Conservation (phyloP, 2,113 vertebrate genomes). For the Monarcha castaneiventris region DNA sequence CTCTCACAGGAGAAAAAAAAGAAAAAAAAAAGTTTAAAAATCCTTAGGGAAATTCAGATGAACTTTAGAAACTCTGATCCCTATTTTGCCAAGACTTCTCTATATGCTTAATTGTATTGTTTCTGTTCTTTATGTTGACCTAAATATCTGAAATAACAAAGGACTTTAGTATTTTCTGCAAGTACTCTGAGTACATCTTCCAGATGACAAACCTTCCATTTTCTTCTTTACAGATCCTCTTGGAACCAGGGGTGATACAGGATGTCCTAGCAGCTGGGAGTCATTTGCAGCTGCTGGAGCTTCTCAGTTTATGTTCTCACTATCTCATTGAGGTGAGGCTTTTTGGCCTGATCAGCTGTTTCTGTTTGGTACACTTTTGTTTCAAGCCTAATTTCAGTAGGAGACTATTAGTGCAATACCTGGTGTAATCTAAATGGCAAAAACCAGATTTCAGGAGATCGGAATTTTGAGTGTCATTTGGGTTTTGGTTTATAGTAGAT, state of each 20-base stretch:
- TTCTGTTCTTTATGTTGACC: neutral
- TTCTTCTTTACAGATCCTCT: conserved; percentile 81
- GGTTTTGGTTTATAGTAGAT: neutral
- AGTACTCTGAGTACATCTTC: neutral
- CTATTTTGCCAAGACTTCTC: neutral
- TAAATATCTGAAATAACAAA: neutral
- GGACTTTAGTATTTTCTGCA: neutral
- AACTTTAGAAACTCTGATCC: neutral
- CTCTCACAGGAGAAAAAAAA: neutral
- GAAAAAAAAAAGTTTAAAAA: neutral
- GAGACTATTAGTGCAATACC: neutral
- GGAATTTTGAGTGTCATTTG: neutral
- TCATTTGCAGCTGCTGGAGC: conserved; percentile 94
- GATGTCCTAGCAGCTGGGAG: conserved; percentile 95
- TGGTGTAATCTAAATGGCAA: neutral
- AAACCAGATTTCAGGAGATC: neutral
- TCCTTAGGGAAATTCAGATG: neutral
- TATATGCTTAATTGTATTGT: neutral
- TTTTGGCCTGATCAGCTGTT: neutral
- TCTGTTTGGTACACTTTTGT: neutral
- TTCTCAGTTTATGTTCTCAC: conserved; percentile 95
- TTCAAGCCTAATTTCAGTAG: neutral
- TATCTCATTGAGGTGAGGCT: conserved; percentile 93
- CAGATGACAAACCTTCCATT: neutral
- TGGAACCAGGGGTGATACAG: conserved; percentile 93